Conservation (phyloP, 2,797 vertebrate species). For the Brachyrhaphis roseni region DNA sequence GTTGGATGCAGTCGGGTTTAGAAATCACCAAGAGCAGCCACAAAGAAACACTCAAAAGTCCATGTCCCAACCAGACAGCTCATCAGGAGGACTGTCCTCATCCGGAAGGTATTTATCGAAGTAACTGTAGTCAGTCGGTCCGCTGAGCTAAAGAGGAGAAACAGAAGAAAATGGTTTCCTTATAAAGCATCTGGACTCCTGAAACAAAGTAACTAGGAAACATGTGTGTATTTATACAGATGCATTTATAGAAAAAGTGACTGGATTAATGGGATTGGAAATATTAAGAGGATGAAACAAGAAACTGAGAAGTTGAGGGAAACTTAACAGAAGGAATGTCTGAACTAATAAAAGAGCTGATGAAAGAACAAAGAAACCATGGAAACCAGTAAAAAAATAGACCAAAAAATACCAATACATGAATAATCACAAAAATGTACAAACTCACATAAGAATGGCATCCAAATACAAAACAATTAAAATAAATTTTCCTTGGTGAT, state of each 20-base stretch:
- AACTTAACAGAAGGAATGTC: background rate
- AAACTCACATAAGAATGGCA: background rate
- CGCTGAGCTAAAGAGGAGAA: slow-evolving; percentile 79
- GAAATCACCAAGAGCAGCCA: background rate
- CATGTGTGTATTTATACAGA: background rate
- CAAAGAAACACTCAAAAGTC: slow-evolving; percentile 84
- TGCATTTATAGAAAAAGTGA: background rate
- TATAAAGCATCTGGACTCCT: background rate
- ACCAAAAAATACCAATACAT: background rate
- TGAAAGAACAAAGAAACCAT: background rate
- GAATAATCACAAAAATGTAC: background rate
- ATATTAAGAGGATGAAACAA: background rate
- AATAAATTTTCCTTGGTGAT: background rate
- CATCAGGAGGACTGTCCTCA: slow-evolving; percentile 88
- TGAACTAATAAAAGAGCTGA: background rate
- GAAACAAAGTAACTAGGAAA: background rate
- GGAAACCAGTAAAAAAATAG: background rate
- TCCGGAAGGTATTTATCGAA: slow-evolving; percentile 93
- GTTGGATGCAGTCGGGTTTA: background rate
- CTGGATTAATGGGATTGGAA: background rate
- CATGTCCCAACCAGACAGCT: slow-evolving; percentile 94
- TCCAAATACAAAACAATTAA: background rate
- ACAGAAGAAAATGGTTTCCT: background rate
- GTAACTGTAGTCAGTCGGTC: slow-evolving; percentile 90
- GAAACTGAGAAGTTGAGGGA: background rate